Evolutionary conservation across 2,888 invertebrate species (phyloP).

Genomic region (Lutraria lutraria): DNA sequence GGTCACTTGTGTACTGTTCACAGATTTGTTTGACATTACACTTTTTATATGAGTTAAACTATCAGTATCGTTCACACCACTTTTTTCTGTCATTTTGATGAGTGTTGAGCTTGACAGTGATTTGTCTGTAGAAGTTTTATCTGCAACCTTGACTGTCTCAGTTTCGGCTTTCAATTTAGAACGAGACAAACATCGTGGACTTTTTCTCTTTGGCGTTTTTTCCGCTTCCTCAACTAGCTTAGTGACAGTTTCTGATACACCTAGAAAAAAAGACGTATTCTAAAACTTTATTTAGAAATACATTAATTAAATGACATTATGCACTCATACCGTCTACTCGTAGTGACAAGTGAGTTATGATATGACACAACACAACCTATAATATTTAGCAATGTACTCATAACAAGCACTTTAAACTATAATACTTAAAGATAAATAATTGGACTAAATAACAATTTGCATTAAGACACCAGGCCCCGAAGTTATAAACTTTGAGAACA

Average conservation of each 20-base stretch:
- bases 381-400: not conserved
- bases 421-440: no score
- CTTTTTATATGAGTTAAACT: not conserved
- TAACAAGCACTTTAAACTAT: not conserved
- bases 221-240: conserved; percentile 44
- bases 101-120: not conserved
- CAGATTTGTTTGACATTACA: conserved; percentile 21
- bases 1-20: not conserved
- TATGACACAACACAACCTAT: not conserved
- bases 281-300: not conserved
- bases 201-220: conserved; percentile 64
- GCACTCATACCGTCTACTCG: no score
- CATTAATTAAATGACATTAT: not conserved
- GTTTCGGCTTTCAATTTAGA: conserved; percentile 41
- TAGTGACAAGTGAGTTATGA: no score
- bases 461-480: no score
- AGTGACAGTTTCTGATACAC: conserved; percentile 31
- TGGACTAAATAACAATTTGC: no score
- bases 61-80: not conserved
- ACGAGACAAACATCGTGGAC: conserved; percentile 53
- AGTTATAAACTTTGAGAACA: no score
- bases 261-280: not conserved
- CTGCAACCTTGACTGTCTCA: not conserved
- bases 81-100: conserved; percentile 31
- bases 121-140: conserved; percentile 7